Percentiles rank a stretch among this genome's conserved stretches.
Conservation (phyloP, 2,888 invertebrate species). For the Lysandra bellargus region DNA sequence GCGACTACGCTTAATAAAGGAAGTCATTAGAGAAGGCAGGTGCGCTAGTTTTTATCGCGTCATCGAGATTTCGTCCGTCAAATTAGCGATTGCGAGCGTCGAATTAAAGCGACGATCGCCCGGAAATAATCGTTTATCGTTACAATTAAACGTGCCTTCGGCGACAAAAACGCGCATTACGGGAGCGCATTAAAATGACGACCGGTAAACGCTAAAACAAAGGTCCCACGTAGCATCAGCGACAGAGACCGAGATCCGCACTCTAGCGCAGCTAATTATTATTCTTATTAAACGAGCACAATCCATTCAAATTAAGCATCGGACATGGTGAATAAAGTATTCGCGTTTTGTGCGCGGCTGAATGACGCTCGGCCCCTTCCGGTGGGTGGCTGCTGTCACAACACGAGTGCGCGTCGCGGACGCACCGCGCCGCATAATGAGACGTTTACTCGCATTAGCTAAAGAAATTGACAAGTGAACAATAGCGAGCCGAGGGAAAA, state of each 20-base stretch:
- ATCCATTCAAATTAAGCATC: constrained; percentile 79
- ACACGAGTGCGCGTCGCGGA: constrained; percentile 78
- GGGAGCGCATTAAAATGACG: neutral
- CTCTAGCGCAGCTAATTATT: constrained; percentile 74
- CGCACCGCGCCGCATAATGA: constrained; percentile 79
- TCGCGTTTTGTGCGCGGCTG: constrained; percentile 75
- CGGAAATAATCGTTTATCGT: constrained; percentile 28
- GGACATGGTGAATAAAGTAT: constrained; percentile 75
- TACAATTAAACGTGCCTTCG: constrained; percentile 17
- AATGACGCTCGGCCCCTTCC: constrained; percentile 78
- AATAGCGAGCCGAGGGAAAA: constrained; percentile 73
- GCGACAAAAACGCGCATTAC: constrained; percentile 22
- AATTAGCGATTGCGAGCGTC: constrained; percentile 20
- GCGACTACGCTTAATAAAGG: constrained; percentile 25
- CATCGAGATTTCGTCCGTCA: constrained; percentile 27
- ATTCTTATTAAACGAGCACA: constrained; percentile 74
- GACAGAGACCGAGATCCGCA: constrained; percentile 51
- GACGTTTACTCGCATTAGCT: constrained; percentile 81
- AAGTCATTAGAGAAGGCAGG: constrained; percentile 28
- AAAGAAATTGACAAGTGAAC: constrained; percentile 81
- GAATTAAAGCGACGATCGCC: constrained; percentile 23
- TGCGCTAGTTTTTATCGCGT: constrained; percentile 5
- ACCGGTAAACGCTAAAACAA: constrained; percentile 55
- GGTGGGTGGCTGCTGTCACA: constrained; percentile 81
- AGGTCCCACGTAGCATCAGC: constrained; percentile 52